Evolutionary conservation across 2,888 invertebrate species (phyloP).

Genomic region (Bembecia ichneumoniformis): DNA sequence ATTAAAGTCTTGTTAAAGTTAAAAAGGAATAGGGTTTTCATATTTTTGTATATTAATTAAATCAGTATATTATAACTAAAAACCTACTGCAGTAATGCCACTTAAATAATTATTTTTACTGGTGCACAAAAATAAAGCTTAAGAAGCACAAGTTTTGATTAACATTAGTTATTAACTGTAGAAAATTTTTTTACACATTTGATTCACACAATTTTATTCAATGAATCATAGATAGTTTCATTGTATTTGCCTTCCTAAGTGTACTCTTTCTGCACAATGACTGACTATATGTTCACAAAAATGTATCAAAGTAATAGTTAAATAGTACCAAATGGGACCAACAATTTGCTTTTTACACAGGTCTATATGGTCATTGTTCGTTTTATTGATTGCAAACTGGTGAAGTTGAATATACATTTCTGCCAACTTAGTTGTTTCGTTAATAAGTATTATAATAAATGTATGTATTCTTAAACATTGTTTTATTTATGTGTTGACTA

Average conservation of each 20-base stretch:
- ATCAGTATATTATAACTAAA: too few species aligned
- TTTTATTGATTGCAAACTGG: slow-evolving; percentile 21
- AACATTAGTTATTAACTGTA: too few species aligned
- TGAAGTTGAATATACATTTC: slow-evolving; percentile 2
- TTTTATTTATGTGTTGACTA: slow-evolving; percentile 11
- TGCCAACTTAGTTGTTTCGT: slow-evolving; percentile 36
- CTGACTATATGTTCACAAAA: neutral
- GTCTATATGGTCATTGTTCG: slow-evolving; percentile 11
- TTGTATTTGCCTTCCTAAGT: too few species aligned
- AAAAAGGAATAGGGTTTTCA: too few species aligned
- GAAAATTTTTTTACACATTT: neutral
- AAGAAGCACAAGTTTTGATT: too few species aligned
- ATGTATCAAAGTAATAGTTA: slow-evolving; percentile 3
- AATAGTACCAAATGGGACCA: slow-evolving; percentile 25
- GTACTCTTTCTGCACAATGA: neutral
- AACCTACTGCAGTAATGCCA: too few species aligned
- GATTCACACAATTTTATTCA: neutral
- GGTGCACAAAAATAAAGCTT: too few species aligned
- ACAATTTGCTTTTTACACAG: slow-evolving; percentile 14
- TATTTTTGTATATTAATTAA: too few species aligned
- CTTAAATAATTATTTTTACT: too few species aligned
- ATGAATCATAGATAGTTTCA: neutral
- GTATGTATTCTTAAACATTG: slow-evolving; percentile 35
- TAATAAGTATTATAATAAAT: slow-evolving; percentile 39
- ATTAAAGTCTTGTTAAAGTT: too few species aligned